Percentiles rank a stretch among this genome's conserved stretches.
Conservation (phyloP, 2,888 invertebrate genomes). For the Ochropleura plecta region DNA sequence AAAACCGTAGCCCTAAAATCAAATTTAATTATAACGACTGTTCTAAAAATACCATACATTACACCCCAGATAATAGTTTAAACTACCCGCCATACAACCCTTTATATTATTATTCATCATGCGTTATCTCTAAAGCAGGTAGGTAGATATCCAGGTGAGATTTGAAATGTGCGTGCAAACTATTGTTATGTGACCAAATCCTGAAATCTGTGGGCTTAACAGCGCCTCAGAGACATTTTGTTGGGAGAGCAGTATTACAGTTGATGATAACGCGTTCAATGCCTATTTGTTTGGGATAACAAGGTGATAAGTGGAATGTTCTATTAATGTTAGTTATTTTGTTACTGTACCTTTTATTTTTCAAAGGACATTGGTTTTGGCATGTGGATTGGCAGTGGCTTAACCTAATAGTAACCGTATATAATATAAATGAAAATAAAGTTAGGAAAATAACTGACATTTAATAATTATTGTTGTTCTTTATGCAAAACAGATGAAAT, state of each 20-base stretch:
- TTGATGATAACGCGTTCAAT: constrained; percentile 56
- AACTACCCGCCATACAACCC: constrained; percentile 20
- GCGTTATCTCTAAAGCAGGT: constrained; percentile 49
- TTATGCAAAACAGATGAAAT: neutral
- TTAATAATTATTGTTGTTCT: neutral
- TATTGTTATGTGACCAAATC: constrained; percentile 63
- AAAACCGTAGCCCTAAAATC: too few species aligned
- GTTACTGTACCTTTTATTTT: constrained; percentile 32
- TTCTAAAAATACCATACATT: constrained; percentile 23
- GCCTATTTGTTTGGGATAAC: constrained; percentile 37
- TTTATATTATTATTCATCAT: constrained; percentile 49
- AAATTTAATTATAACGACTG: constrained; percentile 10
- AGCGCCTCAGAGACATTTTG: constrained; percentile 66
- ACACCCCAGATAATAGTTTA: constrained; percentile 32
- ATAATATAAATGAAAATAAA: neutral
- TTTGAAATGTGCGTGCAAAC: constrained; percentile 58
- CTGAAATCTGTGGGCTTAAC: constrained; percentile 58
- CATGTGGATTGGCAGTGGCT: neutral
- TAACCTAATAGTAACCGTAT: neutral
- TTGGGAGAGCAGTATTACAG: constrained; percentile 43
- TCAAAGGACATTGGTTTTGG: constrained; percentile 5
- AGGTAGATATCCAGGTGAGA: constrained; percentile 54
- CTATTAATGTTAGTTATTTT: neutral
- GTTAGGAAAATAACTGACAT: neutral
- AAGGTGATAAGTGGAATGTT: constrained; percentile 39